Conservation (phyloP, 2,113 vertebrate species). For the Myotis davidii region DNA sequence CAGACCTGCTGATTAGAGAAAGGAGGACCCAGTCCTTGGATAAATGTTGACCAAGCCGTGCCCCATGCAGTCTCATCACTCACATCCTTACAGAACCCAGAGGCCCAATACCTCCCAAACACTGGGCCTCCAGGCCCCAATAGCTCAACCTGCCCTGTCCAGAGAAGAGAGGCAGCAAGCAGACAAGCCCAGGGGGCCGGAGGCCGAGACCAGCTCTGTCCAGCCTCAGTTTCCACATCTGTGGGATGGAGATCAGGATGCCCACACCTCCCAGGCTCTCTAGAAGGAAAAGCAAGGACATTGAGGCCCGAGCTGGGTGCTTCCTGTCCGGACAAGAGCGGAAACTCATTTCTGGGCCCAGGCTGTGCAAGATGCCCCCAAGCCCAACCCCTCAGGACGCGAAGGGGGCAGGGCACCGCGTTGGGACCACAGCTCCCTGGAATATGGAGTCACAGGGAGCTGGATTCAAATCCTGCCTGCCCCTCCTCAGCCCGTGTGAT, state of each 20-base stretch:
- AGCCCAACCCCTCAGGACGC: background rate
- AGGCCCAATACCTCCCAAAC: too few relatives aligned
- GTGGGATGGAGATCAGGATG: too few relatives aligned
- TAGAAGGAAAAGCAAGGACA: background rate
- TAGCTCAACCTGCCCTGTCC: background rate
- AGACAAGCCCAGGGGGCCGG: background rate
- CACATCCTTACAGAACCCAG: fast-evolving
- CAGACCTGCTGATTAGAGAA: background rate
- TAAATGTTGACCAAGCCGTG: fast-evolving
- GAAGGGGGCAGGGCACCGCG: fast-evolving
- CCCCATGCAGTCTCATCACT: background rate
- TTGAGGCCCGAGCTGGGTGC: fast-evolving
- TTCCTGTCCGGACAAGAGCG: fast-evolving
- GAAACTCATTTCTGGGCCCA: background rate
- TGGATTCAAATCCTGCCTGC: background rate
- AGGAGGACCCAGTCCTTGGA: background rate
- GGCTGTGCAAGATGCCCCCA: background rate
- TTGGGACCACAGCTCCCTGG: background rate
- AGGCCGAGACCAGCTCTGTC: background rate
- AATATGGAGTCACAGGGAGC: background rate
- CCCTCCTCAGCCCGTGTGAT: background rate
- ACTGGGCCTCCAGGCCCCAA: background rate
- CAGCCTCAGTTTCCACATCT: background rate
- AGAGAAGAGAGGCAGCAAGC: background rate
- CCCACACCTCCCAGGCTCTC: background rate